phyloP scores from a whole-genome alignment of 2,888 invertebrate species.

The Onchidella celtica region DNA sequence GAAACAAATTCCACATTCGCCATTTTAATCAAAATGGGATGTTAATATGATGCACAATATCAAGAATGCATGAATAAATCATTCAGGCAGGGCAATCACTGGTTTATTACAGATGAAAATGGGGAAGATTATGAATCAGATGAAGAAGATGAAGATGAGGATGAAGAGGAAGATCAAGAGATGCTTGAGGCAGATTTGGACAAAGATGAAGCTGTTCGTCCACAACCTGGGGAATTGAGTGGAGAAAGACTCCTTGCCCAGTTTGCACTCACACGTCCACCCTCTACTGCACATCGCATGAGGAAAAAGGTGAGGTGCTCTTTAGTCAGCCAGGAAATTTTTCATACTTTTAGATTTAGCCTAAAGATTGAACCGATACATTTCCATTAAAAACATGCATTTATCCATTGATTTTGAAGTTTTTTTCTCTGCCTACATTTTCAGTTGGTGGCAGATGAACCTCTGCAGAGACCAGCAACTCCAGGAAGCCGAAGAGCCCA shows the following conservation, averaged over 20 bases:
- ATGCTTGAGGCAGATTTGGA: conserved; percentile 82
- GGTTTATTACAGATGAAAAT: conserved; percentile 66
- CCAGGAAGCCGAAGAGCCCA: conserved; percentile 71
- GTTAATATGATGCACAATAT: no score
- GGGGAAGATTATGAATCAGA: conserved; percentile 77
- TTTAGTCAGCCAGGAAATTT: no score
- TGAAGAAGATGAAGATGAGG: conserved; percentile 80
- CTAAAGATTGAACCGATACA: no score
- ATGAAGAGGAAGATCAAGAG: conserved; percentile 81
- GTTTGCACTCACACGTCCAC: conserved; percentile 41
- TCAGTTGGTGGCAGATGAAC: conserved; percentile 56
- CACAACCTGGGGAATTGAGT: conserved; percentile 72
- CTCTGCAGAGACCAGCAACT: conserved; percentile 75
- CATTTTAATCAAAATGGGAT: no score
- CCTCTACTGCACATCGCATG: conserved; percentile 37
- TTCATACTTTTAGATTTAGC: no score
- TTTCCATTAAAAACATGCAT: background rate
- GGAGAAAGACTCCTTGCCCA: conserved; percentile 78
- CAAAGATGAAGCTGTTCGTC: conserved; percentile 79
- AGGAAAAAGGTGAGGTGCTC: conserved; percentile 60
- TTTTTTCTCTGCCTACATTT: no score
- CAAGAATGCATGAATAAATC: no score
- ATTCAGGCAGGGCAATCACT: no score
- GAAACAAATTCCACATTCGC: no score
- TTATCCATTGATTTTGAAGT: background rate